Conservation (phyloP, 2,888 invertebrate species). For the Vesta saturnalis region DNA sequence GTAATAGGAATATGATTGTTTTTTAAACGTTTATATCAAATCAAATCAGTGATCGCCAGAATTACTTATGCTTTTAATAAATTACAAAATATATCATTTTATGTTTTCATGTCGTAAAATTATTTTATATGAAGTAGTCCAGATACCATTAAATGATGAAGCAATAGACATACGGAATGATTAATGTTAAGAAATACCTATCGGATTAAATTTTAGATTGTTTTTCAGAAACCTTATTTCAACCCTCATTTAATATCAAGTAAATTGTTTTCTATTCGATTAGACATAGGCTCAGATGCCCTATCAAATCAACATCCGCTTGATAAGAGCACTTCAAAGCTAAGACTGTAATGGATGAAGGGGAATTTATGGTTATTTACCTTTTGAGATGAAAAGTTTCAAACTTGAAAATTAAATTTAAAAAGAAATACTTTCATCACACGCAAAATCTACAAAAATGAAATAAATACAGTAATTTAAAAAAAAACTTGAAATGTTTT, state of each 20-base stretch:
- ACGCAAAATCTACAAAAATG: constrained; percentile 42
- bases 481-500: constrained; percentile 46
- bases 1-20: too few species aligned
- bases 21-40: too few species aligned
- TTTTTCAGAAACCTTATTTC: constrained; percentile 46
- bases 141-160: too few species aligned
- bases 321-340: constrained; percentile 52
- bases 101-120: too few species aligned
- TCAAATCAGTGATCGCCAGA: too few species aligned
- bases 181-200: constrained; percentile 11
- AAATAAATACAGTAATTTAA: constrained; percentile 48
- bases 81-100: too few species aligned
- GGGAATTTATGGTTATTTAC: constrained; percentile 53
- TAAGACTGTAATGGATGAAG: constrained; percentile 47
- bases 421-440: constrained; percentile 15
- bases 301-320: constrained; percentile 52
- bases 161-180: not conserved
- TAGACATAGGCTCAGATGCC: constrained; percentile 50
- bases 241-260: constrained; percentile 53
- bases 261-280: constrained; percentile 55
- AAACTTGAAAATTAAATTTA: constrained; percentile 30
- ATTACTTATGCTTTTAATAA: too few species aligned
- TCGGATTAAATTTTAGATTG: constrained; percentile 38
- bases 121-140: too few species aligned
- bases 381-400: constrained; percentile 45